Conservation (phyloP, 37 sponge, comb jelly and placozoan genomes). For the Axinella damicornis region DNA sequence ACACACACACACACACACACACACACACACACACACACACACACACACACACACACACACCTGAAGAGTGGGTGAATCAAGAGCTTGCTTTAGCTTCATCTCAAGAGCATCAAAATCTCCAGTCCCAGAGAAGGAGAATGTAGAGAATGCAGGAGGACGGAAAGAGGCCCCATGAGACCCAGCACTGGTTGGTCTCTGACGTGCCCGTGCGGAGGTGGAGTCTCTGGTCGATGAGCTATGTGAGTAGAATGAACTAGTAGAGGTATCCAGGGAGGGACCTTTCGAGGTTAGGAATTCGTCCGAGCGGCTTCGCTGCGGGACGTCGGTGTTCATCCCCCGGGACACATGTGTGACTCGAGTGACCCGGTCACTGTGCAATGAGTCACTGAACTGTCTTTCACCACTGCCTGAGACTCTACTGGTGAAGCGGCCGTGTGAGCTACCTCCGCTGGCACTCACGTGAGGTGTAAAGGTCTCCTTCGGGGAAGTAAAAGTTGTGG, state of each 20-base stretch:
- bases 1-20: too few species aligned
- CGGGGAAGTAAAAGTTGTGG: slow-evolving; percentile 22
- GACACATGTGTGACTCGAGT: too few species aligned
- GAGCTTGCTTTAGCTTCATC: slow-evolving; percentile 42
- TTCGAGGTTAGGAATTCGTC: neutral
- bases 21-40: too few species aligned
- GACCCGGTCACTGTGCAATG: too few species aligned
- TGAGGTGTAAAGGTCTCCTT: slow-evolving; percentile 19
- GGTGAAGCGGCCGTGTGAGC: too few species aligned
- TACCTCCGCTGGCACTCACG: neutral
- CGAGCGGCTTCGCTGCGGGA: too few species aligned
- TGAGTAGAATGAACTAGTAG: neutral
- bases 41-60: too few species aligned
- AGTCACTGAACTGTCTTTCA: neutral
- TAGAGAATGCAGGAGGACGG: neutral
- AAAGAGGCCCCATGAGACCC: neutral
- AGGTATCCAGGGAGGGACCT: neutral
- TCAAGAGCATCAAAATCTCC: slow-evolving; percentile 45
- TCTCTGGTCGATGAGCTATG: neutral
- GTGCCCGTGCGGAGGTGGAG: neutral
- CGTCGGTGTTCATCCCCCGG: too few species aligned
- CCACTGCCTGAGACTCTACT: neutral
- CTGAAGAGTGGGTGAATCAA: slow-evolving; percentile 49
- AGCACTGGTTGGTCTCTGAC: slow-evolving; percentile 5
- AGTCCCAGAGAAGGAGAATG: neutral